Conservation (phyloP, 2,113 vertebrate species). For the Bufo gargarizans region DNA sequence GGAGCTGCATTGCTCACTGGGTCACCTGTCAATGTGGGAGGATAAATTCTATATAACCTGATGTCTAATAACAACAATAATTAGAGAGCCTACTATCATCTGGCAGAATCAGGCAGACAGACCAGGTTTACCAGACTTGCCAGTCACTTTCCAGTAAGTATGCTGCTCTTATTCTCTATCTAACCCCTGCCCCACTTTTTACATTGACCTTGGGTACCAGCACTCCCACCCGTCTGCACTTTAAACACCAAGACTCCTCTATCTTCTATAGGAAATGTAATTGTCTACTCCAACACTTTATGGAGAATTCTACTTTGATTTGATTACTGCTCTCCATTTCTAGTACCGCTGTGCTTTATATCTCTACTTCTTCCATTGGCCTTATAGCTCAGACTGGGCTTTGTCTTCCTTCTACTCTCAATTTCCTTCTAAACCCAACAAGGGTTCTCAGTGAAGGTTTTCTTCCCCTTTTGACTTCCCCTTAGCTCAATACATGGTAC, state of each 20-base stretch:
- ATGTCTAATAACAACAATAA: not conserved
- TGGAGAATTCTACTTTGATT: not conserved
- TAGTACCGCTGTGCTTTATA: too few relatives aligned
- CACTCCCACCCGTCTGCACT: not conserved
- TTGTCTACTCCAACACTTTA: not conserved
- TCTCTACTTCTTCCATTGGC: not conserved
- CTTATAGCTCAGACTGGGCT: not conserved
- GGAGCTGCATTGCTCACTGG: slow-evolving; percentile 13
- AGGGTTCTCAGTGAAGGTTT: not conserved
- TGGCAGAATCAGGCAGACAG: not conserved
- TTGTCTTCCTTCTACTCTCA: not conserved
- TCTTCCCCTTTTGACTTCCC: not conserved
- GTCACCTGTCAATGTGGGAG: slow-evolving; percentile 36
- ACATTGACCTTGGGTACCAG: not conserved
- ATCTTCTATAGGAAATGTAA: not conserved
- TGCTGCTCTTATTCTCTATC: not conserved
- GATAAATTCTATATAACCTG: slow-evolving; percentile 26
- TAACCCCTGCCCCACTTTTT: not conserved
- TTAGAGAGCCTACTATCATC: not conserved
- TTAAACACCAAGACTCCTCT: not conserved
- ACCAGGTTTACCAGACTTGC: not conserved
- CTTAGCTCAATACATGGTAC: not conserved
- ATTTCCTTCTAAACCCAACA: not conserved
- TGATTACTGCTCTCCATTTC: not conserved
- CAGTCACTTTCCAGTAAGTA: slow-evolving; percentile 33